These are phyloP conservation scores for Leptodactylus fallax DNA, from an alignment of 2,797 vertebrate species.

Conservation along the genomic window DNA sequence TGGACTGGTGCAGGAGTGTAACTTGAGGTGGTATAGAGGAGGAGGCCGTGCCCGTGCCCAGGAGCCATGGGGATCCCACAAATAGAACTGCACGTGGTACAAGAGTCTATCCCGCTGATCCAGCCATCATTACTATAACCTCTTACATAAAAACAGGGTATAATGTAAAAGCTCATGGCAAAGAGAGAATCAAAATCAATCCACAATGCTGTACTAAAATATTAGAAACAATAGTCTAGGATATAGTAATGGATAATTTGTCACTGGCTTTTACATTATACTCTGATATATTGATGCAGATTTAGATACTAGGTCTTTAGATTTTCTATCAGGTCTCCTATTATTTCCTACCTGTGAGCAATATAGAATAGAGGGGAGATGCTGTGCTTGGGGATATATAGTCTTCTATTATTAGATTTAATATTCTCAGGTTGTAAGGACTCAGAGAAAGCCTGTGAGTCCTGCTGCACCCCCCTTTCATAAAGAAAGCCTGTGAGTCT, in stretches of 20 bases:
- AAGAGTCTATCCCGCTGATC: no score
- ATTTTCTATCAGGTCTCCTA: no score
- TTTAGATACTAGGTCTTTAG: background rate
- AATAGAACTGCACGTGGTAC: no score
- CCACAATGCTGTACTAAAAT: background rate
- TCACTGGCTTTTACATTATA: background rate
- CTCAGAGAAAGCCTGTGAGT: background rate
- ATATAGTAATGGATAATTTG: background rate
- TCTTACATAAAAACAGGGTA: no score
- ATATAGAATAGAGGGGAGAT: background rate
- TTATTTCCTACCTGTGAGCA: background rate
- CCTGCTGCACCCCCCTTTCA: background rate
- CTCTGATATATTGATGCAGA: background rate
- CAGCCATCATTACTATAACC: no score
- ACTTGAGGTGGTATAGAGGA: no score
- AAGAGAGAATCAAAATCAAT: no score
- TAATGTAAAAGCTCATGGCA: no score
- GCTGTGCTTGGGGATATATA: background rate
- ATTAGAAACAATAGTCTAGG: background rate
- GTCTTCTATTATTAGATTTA: background rate
- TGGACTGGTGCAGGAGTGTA: no score
- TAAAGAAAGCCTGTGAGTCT: no score
- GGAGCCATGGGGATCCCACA: no score
- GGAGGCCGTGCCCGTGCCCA: no score
- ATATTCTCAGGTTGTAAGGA: background rate